Evolutionary conservation across 2,888 invertebrate species (phyloP), one percentile per base, ranked within the genome.

Genomic region (Tinea trinotella): DNA sequence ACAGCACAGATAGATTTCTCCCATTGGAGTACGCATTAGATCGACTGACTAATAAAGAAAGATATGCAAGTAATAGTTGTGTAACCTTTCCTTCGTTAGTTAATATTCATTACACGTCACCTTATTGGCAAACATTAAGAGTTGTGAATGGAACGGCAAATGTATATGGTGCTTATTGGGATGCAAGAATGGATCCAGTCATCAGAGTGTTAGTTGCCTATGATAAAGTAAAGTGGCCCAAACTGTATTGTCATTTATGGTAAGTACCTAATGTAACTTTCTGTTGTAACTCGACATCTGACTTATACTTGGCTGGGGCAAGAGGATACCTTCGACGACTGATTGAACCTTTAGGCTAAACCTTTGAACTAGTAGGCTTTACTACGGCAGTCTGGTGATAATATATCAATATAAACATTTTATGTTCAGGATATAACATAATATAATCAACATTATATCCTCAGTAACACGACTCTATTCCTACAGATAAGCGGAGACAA

Each of bases 211-310:
- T 46, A 15, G 18, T 46, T 5, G 15, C 7, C 4, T 15, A 18
- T 15, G 17, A 46, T 46, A 19, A 6, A 12, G 5, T 18, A 18
- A 17, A 15, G 19, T 46, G 46, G 15, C 15, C 46, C 3, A 46
- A 46, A 46, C 46, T 46, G 7, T 46, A 46, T 12, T 46, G 46
- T 46, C 46, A 46, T 18, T 46, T 46, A 17, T 46, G 46, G 46
- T 46, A 15, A 46, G 46, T 46, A 15, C 18, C 4, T 36, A 9
- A 24, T 24, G 9, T 9, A 24, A 7, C 24, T n/a, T n/a, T n/a
- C n/a, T n/a, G n/a, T n/a, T n/a, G n/a, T n/a, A n/a, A n/a, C n/a
- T n/a, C n/a, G n/a, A n/a, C n/a, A n/a, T n/a, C n/a, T n/a, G n/a
- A n/a, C n/a, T n/a, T n/a, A n/a, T n/a, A n/a, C n/a, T n/a, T n/a